Evolutionary conservation across 2,113 vertebrate genomes (phyloP).

Genomic region (Marmota monax): DNA sequence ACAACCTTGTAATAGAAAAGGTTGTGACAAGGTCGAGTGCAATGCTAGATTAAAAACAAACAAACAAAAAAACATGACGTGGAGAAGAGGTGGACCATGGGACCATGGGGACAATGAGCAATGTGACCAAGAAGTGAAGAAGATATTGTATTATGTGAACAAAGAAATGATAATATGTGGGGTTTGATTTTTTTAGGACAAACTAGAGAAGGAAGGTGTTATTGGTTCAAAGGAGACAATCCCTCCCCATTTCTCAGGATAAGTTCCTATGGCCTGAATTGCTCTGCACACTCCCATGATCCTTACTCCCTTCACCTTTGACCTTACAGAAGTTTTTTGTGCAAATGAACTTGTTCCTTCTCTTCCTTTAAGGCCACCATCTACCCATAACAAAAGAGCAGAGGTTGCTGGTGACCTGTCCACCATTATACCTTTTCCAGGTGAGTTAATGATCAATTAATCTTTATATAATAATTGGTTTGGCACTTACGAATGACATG

Average conservation of each 20-base stretch:
- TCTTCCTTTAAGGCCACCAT: background rate
- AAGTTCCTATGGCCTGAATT: background rate
- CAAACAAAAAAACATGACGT: too few relatives aligned
- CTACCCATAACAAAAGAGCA: background rate
- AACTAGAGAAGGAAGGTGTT: background rate
- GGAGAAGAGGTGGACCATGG: background rate
- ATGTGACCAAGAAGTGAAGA: background rate
- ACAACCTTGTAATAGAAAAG: background rate
- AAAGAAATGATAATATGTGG: background rate
- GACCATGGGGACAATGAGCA: background rate
- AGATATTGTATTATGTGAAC: background rate
- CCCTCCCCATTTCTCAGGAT: background rate
- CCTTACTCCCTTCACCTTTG: background rate
- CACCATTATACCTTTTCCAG: background rate
- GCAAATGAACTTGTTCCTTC: background rate
- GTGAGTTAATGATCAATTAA: background rate
- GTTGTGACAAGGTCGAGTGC: background rate
- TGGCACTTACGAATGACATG: background rate
- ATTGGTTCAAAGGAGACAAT: background rate
- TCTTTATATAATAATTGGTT: background rate
- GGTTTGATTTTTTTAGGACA: background rate
- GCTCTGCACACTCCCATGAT: background rate
- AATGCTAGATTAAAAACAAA: background rate
- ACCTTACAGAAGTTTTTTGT: background rate
- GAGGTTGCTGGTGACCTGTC: background rate